Evolutionary conservation across 2,888 invertebrate species (phyloP).

Genomic region (Habrosyne pyritoides): DNA sequence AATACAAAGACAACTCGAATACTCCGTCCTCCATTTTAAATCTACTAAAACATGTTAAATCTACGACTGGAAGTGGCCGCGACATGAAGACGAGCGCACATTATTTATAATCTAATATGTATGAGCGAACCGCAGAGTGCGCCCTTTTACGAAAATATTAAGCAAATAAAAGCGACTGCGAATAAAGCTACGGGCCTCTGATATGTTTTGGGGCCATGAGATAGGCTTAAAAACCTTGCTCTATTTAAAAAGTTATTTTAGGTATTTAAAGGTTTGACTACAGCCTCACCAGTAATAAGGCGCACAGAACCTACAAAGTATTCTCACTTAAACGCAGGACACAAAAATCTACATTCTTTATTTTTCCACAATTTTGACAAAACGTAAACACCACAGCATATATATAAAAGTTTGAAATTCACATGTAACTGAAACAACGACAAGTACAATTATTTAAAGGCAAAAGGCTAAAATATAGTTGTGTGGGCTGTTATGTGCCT

Average conservation of each 20-base stretch:
- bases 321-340: too few relatives aligned
- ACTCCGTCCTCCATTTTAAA: neutral
- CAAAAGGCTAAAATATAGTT: too few relatives aligned
- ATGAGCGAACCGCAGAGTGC: conserved; percentile 51
- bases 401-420: too few relatives aligned
- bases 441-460: too few relatives aligned
- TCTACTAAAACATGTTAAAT: conserved; percentile 20
- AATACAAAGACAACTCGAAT: neutral
- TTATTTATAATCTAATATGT: conserved; percentile 71
- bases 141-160: conserved; percentile 69
- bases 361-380: too few relatives aligned
- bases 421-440: too few relatives aligned
- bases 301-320: too few relatives aligned
- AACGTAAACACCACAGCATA: too few relatives aligned
- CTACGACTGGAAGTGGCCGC: conserved; percentile 48
- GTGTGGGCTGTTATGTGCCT: too few relatives aligned
- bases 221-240: conserved; percentile 30
- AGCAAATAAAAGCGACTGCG: conserved; percentile 58
- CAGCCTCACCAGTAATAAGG: too few relatives aligned
- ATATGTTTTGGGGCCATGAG: conserved; percentile 35
- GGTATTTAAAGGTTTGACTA: too few relatives aligned
- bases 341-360: too few relatives aligned
- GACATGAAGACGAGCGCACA: conserved; percentile 45
- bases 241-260: neutral
- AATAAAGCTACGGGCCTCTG: conserved; percentile 29